A percentile compares a stretch with the other conserved stretches of the same genome.
Conservation (phyloP, 2,797 vertebrate species). For the Anguilla anguilla region DNA sequence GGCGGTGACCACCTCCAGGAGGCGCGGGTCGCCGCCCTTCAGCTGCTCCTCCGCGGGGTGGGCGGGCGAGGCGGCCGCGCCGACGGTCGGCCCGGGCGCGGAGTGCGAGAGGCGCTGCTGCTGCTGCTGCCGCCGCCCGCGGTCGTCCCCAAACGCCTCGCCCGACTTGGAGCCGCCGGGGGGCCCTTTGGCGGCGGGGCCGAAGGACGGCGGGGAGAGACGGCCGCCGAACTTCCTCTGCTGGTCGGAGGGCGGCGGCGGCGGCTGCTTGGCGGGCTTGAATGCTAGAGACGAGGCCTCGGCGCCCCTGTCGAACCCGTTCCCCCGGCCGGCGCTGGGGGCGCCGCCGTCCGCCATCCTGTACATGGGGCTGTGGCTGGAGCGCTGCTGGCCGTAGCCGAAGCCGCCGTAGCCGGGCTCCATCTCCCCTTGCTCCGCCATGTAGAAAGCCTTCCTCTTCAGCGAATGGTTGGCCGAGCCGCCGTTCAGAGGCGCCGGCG, state of each 20-base stretch:
- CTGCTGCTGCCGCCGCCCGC: conserved; percentile 58
- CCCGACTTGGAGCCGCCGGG: conserved; percentile 81
- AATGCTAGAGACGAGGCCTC: conserved; percentile 91
- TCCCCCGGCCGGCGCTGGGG: conserved; percentile 90
- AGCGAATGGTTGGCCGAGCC: conserved; percentile 94
- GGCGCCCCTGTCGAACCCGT: conserved; percentile 92
- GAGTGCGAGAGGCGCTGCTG: conserved; percentile 85
- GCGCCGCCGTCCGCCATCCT: conserved; percentile 91
- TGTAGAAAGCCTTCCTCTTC: conserved; percentile 99
- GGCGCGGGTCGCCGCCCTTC: conserved; percentile 91
- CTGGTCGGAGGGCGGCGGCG: conserved; percentile 91
- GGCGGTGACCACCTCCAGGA: conserved; percentile 95
- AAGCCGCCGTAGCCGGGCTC: conserved; percentile 96
- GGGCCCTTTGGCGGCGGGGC: conserved; percentile 89
- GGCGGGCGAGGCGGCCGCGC: conserved; percentile 91
- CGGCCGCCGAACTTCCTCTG: conserved; percentile 93
- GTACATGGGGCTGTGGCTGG: conserved; percentile 97
- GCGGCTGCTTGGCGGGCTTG: conserved; percentile 93
- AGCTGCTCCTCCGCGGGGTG: conserved; percentile 94
- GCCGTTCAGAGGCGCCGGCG: conserved; percentile 90
- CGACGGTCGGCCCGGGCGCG: conserved; percentile 83
- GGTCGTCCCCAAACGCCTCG: conserved; percentile 90
- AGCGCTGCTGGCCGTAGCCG: conserved; percentile 97
- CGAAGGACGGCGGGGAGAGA: conserved; percentile 90
- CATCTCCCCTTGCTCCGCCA: conserved; percentile 97